Evolutionary conservation across 1,140 invertebrate species (phyloP).

Genomic region (Drosophila persimilis): DNA sequence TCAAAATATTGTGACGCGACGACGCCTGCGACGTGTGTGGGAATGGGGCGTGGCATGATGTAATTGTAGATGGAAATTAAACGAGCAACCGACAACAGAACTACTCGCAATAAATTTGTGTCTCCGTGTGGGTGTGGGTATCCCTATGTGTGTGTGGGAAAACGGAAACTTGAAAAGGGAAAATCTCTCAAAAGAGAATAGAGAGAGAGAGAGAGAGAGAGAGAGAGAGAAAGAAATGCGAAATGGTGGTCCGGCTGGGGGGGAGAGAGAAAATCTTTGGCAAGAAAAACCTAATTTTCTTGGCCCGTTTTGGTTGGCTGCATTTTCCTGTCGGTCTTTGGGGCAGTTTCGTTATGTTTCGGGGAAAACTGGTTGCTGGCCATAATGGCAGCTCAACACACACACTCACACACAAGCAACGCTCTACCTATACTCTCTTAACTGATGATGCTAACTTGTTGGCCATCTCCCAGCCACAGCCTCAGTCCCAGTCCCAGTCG

Average conservation of each 20-base stretch:
- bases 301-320: conserved; percentile 80
- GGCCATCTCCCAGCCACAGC: conserved; percentile 28
- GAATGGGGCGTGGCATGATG: conserved; percentile 50
- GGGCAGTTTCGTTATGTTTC: conserved; percentile 68
- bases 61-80: conserved; percentile 45
- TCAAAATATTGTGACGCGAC: conserved; percentile 71
- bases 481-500: conserved; percentile 3
- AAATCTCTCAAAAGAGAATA: conserved; percentile 21
- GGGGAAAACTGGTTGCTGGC: conserved; percentile 78
- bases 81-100: not conserved
- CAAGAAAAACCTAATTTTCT: conserved; percentile 80
- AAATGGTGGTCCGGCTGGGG: conserved; percentile 2
- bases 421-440: not conserved
- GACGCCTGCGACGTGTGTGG: conserved; percentile 45
- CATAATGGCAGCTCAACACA: conserved; percentile 66
- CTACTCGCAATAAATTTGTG: not conserved
- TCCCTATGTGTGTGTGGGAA: conserved; percentile 24
- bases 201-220: not conserved
- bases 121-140: conserved; percentile 5
- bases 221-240: conserved; percentile 23
- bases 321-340: conserved; percentile 67
- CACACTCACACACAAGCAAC: conserved; percentile 32
- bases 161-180: conserved; percentile 39
- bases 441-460: conserved; percentile 66
- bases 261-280: conserved; percentile 23